A percentile compares a stretch with the other conserved stretches of the same genome.
Evolutionary conservation across 2,888 invertebrate genomes (phyloP).

Genomic region (Oxycera nigricornis): DNA sequence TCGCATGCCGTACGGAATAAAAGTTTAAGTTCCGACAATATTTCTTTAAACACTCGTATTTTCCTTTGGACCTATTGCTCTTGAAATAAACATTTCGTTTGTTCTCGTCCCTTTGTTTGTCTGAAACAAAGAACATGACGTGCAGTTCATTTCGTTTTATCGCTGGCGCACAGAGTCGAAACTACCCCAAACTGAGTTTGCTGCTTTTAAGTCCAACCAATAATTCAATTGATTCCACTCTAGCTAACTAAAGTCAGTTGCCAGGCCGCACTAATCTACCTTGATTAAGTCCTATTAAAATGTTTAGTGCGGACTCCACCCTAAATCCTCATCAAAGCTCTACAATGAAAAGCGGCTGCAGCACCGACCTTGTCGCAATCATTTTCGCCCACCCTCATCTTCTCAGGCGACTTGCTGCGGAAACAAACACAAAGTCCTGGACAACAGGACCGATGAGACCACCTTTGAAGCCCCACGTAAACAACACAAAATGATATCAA

Average conservation of each 20-base stretch:
- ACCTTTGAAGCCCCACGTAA: slow-evolving; percentile 1
- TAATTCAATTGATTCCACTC: neutral
- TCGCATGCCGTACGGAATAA: no score
- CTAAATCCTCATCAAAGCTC: neutral
- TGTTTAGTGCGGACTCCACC: neutral
- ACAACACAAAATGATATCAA: slow-evolving; percentile 24
- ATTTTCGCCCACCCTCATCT: neutral
- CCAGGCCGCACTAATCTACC: neutral
- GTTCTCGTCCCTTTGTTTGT: no score
- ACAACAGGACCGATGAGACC: slow-evolving; percentile 4
- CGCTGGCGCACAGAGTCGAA: no score
- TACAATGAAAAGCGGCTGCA: neutral
- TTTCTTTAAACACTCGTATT: no score
- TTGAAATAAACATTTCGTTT: no score
- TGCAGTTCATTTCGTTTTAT: no score
- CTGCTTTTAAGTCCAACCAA: neutral
- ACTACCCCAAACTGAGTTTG: neutral
- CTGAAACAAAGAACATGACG: no score
- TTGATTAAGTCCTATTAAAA: slow-evolving; percentile 21
- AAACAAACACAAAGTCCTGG: neutral
- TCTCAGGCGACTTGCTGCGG: neutral
- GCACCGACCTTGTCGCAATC: neutral
- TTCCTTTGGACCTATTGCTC: no score
- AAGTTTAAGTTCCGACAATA: no score
- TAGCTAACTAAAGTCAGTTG: neutral